phyloP scores from a whole-genome alignment of 2,888 invertebrate genomes.

The Lochmaea capreae region DNA sequence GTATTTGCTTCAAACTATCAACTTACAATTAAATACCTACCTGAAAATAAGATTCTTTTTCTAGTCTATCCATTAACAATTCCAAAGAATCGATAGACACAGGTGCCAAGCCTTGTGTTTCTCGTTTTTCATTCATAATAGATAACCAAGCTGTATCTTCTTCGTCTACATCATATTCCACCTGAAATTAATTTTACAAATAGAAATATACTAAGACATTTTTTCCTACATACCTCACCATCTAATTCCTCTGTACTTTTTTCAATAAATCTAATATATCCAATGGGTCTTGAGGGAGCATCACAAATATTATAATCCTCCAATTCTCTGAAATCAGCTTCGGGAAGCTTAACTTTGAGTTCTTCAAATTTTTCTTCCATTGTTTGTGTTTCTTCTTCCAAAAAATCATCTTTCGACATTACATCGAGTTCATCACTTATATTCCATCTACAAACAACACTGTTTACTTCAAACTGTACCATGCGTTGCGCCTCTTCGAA shows the following conservation, averaged over 20 bases:
- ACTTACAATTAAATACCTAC: constrained; percentile 59
- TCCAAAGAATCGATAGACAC: constrained; percentile 94
- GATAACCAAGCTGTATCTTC: constrained; percentile 96
- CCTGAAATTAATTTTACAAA: constrained; percentile 54
- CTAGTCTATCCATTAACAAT: constrained; percentile 95
- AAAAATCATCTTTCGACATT: constrained; percentile 75
- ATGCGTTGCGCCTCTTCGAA: constrained; percentile 88
- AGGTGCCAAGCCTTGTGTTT: constrained; percentile 75
- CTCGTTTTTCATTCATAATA: constrained; percentile 86
- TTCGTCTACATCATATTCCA: constrained; percentile 98
- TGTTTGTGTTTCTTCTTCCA: constrained; percentile 67
- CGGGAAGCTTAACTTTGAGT: constrained; percentile 66
- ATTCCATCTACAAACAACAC: constrained; percentile 67
- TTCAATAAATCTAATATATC: constrained; percentile 94
- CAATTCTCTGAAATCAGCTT: constrained; percentile 77
- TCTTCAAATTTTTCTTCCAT: constrained; percentile 65
- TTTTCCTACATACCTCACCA: constrained; percentile 70
- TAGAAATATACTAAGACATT: too few relatives aligned
- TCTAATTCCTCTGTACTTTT: constrained; percentile 94
- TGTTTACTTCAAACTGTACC: constrained; percentile 89
- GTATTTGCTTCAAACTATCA: not conserved
- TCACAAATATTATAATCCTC: constrained; percentile 84
- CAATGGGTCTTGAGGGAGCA: constrained; percentile 86
- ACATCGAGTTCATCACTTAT: constrained; percentile 76
- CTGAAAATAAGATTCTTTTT: constrained; percentile 97